Base-by-base conservation (phyloP, 2,797 vertebrate species). In the Hypotaenidia okinawae region DNA sequence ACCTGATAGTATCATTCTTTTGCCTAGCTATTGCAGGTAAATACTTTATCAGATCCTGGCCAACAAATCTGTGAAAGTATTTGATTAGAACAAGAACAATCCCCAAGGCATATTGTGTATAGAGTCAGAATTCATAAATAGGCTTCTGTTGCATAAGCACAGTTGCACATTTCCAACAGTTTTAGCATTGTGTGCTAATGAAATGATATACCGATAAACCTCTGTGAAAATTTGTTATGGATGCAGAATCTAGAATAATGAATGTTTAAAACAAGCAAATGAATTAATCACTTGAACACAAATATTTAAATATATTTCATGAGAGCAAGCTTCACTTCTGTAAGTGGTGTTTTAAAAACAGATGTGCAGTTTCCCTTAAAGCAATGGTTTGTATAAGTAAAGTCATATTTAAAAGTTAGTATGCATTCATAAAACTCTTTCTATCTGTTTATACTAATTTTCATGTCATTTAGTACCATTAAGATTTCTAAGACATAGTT, bases 341-440 rank as follows among this genome's bases (percentile, higher is more conserved):
- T 82, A 90, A 95, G 80, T 39, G 45, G 61, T 94, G 80, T 87
- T 95, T 85, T 92, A 37, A 85, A 75, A 94, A 62, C 32, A 85
- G 33, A 69, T 41, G 25, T 79, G 16, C 23, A 68, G 33, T 87
- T 95, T 85, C 52, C 93, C 39, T 35, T 87, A 30, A 2, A 51
- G 39, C 70, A 69, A n/a, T 58, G 24, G 18, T 61, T 92, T 84
- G 43, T 77, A 32, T 39, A 68, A 63, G 43, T 66, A 73, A 89
- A 95, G 41, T 28, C 73, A 16, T 78, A 81, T 74, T 94, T 91
- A 47, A 84, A 90, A 94, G 45, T 58, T 58, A 79, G 58, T 51
- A 49, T 85, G 63, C 75, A 72, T 87, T 91, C 81, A 91, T 78
- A 58, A 84, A 95, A 37, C 17, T 52, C 16, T 69, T 94, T 66